A percentile compares a stretch with the other conserved stretches of the same genome.
phyloP scores from a whole-genome alignment of 2,888 invertebrate species.

The Drosophila affinis region DNA sequence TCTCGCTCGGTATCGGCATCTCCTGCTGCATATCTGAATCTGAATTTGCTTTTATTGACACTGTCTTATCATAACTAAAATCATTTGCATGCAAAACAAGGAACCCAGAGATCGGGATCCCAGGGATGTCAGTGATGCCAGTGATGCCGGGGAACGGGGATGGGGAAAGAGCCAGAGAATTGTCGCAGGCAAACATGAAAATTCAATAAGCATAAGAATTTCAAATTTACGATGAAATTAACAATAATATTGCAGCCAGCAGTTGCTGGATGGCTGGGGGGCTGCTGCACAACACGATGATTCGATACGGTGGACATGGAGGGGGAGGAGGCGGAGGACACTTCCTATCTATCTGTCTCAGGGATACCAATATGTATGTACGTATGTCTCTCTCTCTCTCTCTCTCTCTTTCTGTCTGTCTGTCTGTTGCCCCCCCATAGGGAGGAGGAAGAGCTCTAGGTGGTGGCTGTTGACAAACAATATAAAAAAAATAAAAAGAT shows the following conservation, averaged over 20 bases:
- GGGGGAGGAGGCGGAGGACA: slow-evolving; percentile 15
- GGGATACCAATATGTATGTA: background rate
- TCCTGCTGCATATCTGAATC: slow-evolving; percentile 20
- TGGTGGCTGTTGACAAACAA: background rate
- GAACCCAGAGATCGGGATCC: background rate
- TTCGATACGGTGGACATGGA: slow-evolving; percentile 11
- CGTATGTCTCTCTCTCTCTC: background rate
- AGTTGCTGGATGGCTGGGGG: slow-evolving; percentile 45
- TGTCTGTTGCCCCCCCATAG: slow-evolving; percentile 20
- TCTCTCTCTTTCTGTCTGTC: background rate
- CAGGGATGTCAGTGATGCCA: background rate
- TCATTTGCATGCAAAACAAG: slow-evolving; percentile 63
- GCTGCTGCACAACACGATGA: slow-evolving; percentile 39
- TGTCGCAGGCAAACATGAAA: slow-evolving; percentile 74
- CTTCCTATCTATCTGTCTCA: slow-evolving; percentile 25
- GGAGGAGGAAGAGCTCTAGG: background rate
- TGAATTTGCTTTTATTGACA: slow-evolving; percentile 66
- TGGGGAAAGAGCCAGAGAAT: slow-evolving; percentile 9
- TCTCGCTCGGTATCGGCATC: background rate
- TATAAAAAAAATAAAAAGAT: background rate
- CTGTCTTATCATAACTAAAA: slow-evolving; percentile 70
- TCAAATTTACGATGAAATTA: slow-evolving; percentile 81
- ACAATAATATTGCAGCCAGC: slow-evolving; percentile 73
- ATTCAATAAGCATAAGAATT: slow-evolving; percentile 83
- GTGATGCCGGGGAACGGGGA: too few species aligned